These are phyloP conservation scores for Littorina saxatilis DNA, from an alignment of 1,140 invertebrate species.

Conservation along the genomic window DNA sequence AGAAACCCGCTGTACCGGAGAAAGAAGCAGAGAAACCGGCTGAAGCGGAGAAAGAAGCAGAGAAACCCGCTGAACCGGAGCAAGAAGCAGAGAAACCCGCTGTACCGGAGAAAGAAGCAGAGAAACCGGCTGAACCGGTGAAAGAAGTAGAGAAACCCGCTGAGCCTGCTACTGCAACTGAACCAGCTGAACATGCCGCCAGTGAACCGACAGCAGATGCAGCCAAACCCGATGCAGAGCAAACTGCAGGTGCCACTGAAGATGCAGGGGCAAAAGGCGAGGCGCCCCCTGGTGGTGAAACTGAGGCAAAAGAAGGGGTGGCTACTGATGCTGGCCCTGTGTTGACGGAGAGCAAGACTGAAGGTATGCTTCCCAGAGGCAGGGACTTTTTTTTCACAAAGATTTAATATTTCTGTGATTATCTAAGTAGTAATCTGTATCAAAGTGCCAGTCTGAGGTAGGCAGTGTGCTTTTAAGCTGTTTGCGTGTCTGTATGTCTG, in stretches of 20 bases:
- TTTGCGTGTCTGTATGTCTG: too few relatives aligned
- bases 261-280: not conserved
- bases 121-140: not conserved
- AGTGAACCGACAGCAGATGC: not conserved
- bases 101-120: conserved; percentile 35
- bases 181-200: conserved; percentile 22
- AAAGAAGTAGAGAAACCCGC: conserved; percentile 20
- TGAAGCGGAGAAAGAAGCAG: not conserved
- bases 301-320: not conserved
- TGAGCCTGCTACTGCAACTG: conserved; percentile 17
- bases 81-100: conserved; percentile 29
- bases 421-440: too few relatives aligned
- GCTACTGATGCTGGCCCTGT: not conserved
- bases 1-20: not conserved
- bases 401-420: too few relatives aligned
- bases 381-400: too few relatives aligned
- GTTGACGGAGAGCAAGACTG: not conserved
- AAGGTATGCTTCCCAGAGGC: too few relatives aligned
- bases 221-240: not conserved
- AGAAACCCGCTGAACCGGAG: not conserved
- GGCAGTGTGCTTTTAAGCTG: too few relatives aligned
- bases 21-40: too few relatives aligned
- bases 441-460: too few relatives aligned
- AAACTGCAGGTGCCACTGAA: not conserved
- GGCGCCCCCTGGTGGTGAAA: not conserved